These are phyloP conservation scores for Oceanodroma tethys DNA, from an alignment of 2,113 vertebrate genomes.

Conservation along the genomic window DNA sequence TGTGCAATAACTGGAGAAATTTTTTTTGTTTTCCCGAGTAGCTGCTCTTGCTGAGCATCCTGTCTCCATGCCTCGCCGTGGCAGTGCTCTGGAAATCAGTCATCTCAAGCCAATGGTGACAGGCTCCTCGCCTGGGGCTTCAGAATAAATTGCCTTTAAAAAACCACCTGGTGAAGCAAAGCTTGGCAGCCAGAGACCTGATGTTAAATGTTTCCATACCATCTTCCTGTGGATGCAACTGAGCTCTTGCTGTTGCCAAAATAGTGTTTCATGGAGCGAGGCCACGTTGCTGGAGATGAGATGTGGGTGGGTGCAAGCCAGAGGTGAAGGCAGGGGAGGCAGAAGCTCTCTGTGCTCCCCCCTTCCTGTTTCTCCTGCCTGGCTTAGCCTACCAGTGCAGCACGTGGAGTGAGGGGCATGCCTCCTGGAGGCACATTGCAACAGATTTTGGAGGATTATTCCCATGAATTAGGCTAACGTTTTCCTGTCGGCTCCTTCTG, in stretches of 20 bases:
- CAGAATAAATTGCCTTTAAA: neutral
- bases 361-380: neutral
- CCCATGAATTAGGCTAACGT: rapidly evolving
- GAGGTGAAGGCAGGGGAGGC: neutral
- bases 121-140: neutral
- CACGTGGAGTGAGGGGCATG: neutral
- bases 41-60: neutral
- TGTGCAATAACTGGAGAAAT: neutral
- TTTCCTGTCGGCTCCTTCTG: neutral
- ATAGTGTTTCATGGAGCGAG: neutral
- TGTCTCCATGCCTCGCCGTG: neutral
- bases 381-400: neutral
- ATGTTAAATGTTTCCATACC: neutral
- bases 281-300: neutral
- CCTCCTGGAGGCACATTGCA: neutral
- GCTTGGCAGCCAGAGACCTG: neutral
- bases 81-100: neutral
- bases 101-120: neutral
- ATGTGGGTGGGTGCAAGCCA: neutral
- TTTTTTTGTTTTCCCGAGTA: neutral
- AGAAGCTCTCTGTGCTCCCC: neutral
- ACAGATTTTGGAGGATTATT: neutral
- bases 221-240: neutral
- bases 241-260: neutral
- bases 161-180: neutral